Base-by-base conservation (phyloP, 1,140 invertebrate genomes). In the Ruditapes philippinarum region DNA sequence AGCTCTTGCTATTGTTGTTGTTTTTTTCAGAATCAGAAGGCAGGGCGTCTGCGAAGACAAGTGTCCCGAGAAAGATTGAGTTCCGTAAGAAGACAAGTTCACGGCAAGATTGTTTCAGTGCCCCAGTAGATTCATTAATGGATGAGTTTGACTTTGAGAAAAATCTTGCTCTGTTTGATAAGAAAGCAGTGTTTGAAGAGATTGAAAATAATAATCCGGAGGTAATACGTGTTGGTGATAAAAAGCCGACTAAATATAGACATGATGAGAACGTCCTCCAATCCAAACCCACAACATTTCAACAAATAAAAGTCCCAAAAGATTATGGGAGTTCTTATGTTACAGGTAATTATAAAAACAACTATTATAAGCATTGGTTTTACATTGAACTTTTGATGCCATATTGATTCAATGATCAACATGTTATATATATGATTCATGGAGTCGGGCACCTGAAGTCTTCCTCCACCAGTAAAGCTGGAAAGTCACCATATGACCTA, bases 141-240 rank as follows among this genome's bases (percentile, higher is more conserved):
- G 97, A 98, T 94, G 97, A 98, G 93, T 99, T 99, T 97, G 98
- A 99, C 96, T 99, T 99, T 97, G 98, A 99, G 95, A 98, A 98
- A 90, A 99, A 99, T 96, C 96, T 99, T 28, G 98, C 98, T 17
- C 96, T 99, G 36, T 99, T 99, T 96, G 97, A 99, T 96, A 99
- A 99, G 96, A 95, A 96, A 92, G 96, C 96, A 74, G 94, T 96
- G 79, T 97, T 97, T 97, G 97, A 98, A 93, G 97, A 98, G 95
- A 97, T 98, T 86, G 97, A 97, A 82, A 93, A 91, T 90, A 62
- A 88, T 22, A 78, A 92, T 28, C 90, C 90, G 22, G 92, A 92
- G 36, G 33, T 91, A 11, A 88, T 91, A 0, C 88, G 85, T 28
- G 74, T 70, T 38, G 25, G 38, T 68, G 91, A 92, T 70, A 94